Conservation (phyloP, 2,797 vertebrate genomes). For the Takifugu ocellatus region DNA sequence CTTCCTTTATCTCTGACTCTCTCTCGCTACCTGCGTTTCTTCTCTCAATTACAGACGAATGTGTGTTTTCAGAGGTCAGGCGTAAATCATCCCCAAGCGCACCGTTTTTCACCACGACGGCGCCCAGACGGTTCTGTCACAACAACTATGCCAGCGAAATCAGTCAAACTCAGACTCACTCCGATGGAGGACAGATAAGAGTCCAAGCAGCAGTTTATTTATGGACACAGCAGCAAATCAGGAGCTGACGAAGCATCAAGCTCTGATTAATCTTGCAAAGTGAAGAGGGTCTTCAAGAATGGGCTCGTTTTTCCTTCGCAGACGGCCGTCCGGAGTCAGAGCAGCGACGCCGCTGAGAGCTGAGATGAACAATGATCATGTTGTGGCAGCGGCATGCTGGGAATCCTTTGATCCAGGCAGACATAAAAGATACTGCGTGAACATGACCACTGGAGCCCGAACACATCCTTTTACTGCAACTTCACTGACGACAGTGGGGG, state of each 20-base stretch:
- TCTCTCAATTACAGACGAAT: slow-evolving; percentile 1
- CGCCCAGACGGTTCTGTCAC: slow-evolving; percentile 22
- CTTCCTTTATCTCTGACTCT: not conserved
- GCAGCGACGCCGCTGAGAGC: no score
- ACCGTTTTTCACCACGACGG: slow-evolving; percentile 15
- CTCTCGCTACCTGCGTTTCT: not conserved
- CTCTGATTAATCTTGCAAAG: slow-evolving; percentile 9
- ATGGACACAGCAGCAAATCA: slow-evolving; percentile 17
- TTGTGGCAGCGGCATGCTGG: no score
- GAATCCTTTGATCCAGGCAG: no score
- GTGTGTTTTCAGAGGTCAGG: slow-evolving; percentile 1
- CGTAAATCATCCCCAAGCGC: slow-evolving; percentile 13
- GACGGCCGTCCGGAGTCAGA: no score
- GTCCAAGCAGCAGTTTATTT: slow-evolving; percentile 5
- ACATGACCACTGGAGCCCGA: no score
- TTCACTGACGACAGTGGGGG: no score
- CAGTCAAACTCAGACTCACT: slow-evolving; percentile 7
- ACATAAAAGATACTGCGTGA: no score
- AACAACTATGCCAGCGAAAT: not conserved
- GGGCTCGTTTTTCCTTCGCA: no score
- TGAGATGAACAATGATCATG: no score
- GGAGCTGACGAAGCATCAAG: slow-evolving; percentile 19
- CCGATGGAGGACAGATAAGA: slow-evolving; percentile 4
- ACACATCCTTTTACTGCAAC: no score
- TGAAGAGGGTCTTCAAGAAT: not conserved